These are phyloP conservation scores for Diceros bicornis DNA, from an alignment of 2,797 vertebrate species.

Conservation along the genomic window DNA sequence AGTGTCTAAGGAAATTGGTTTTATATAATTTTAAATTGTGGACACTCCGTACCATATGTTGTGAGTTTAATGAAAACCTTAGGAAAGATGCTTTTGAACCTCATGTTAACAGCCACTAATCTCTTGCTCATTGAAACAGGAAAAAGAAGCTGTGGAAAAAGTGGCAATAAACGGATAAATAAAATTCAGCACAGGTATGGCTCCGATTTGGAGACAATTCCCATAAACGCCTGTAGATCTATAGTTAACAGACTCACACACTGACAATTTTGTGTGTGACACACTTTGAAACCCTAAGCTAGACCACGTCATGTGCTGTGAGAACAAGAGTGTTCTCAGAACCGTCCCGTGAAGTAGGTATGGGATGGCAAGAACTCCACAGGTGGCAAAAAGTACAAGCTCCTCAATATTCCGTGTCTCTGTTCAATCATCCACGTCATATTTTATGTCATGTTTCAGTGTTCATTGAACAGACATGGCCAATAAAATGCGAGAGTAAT, in stretches of 20 bases:
- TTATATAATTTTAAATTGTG: neutral
- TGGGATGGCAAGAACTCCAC: too few relatives aligned
- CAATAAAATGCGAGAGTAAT: neutral
- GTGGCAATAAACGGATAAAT: neutral
- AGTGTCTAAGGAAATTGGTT: constrained; percentile 34
- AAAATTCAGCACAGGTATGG: neutral
- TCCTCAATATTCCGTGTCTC: neutral
- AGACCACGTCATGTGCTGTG: too few relatives aligned
- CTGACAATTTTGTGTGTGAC: too few relatives aligned
- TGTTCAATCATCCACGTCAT: neutral
- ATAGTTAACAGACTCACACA: neutral
- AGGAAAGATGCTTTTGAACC: constrained; percentile 1
- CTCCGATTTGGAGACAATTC: neutral
- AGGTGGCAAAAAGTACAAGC: neutral
- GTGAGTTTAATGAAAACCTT: constrained; percentile 17
- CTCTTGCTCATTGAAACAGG: neutral
- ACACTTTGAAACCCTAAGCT: neutral
- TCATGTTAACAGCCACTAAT: neutral
- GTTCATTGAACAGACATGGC: neutral
- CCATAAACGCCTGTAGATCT: neutral
- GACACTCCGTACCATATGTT: neutral
- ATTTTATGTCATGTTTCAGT: neutral
- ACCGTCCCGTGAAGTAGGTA: neutral
- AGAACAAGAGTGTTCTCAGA: too few relatives aligned
- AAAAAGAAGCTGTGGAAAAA: neutral